Base-by-base conservation (phyloP, 2,113 vertebrate genomes). In the Pardalotus punctatus region DNA sequence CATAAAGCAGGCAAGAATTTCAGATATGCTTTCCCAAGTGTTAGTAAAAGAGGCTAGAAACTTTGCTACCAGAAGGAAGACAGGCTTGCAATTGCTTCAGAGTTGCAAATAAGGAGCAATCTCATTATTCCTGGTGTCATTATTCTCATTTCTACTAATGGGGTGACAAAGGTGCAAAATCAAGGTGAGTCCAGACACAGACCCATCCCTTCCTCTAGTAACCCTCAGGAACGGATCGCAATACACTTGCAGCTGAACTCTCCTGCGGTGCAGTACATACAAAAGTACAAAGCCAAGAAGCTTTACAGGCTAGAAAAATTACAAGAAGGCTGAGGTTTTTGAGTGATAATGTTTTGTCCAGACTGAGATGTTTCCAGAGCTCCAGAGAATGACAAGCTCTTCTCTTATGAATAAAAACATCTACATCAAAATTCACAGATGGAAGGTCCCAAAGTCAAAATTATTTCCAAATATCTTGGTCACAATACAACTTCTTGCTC, bases 1-100 rank as follows among this genome's bases (percentile, higher is more conserved):
- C 92, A 80, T 43, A 86, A 90, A 73, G 40, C 96, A 95, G 94
- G 43, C 62, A 94, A 81, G 79, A 95, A 95, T 95, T 92, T 90
- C 88, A 90, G 67, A 73, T 33, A 86, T 74, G 64, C 38, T 90
- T 70, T 66, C 64, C 54, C 40, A n/a, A 78, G 72, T 38, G 65
- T 69, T 45, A 29, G 40, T 38, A 73, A 65, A 85, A 85, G 58
- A 73, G 50, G 12, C 43, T 66, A 66, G 62, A 80, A 92, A 47
- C 38, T 82, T 95, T 53, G 13, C 29, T 80, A 6, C 40, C 40
- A 60, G 29, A 50, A 88, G 23, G 21, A 76, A 77, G 19, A 28
- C 9, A 51, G 19, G 45, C 7, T 84, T 93, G 13, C 21, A 58
- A 19, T 48, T 50, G 5, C 69, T 87, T 81, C 24, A 50, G 35